Conservation (phyloP, 2,888 invertebrate species). For the Platycheirus rosarum region DNA sequence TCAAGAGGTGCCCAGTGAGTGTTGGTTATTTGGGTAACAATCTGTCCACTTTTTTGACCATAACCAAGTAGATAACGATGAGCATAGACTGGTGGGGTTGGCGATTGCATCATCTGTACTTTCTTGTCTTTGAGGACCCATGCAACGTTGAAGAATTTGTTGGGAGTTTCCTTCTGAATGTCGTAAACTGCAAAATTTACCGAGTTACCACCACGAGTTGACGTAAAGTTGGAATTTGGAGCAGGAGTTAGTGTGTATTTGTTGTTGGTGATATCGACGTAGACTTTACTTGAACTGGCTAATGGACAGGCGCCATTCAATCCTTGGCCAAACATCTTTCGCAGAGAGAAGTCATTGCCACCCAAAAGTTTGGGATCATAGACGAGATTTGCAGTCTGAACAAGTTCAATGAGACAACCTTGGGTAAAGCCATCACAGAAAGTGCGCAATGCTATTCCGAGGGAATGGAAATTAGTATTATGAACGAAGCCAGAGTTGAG, state of each 20-base stretch:
- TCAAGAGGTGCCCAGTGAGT: constrained; percentile 89
- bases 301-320: constrained; percentile 92
- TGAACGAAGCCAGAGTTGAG: constrained; percentile 95
- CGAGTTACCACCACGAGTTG: constrained; percentile 87
- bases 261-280: constrained; percentile 89
- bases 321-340: constrained; percentile 93
- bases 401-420: constrained; percentile 89
- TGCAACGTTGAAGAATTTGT: constrained; percentile 88
- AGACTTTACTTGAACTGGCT: constrained; percentile 90
- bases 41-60: constrained; percentile 95
- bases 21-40: constrained; percentile 93
- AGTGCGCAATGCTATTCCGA: constrained; percentile 92
- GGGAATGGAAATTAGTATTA: constrained; percentile 95
- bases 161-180: constrained; percentile 83
- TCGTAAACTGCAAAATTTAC: constrained; percentile 89
- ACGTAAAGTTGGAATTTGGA: constrained; percentile 85
- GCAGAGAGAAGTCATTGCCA: constrained; percentile 91
- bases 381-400: constrained; percentile 93
- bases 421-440: constrained; percentile 86
- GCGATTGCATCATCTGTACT: constrained; percentile 83
- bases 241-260: constrained; percentile 86
- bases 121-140: constrained; percentile 80
- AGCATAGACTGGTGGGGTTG: constrained; percentile 88
- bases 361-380: constrained; percentile 88
- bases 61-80: constrained; percentile 93